A percentile compares a stretch with the other conserved stretches of the same genome.
phyloP scores from a whole-genome alignment of 2,797 vertebrate genomes.

The Columba guinea region DNA sequence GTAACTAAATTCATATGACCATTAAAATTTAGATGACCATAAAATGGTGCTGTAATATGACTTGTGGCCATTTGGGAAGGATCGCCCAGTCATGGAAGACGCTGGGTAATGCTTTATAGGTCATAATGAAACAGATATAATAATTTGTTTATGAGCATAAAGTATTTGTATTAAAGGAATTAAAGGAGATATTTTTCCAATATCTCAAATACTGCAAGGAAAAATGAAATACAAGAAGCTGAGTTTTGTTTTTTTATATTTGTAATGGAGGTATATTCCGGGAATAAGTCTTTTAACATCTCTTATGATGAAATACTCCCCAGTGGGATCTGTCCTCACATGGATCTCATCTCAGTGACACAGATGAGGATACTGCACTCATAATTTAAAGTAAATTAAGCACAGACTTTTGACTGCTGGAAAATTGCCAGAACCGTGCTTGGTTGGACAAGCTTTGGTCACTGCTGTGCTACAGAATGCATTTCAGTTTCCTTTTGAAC shows the following conservation, averaged over 20 bases:
- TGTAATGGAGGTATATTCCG: not conserved
- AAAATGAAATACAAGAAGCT: not conserved
- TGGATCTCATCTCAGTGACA: constrained; percentile 27
- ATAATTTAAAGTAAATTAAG: constrained; percentile 58
- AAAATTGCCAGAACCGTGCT: not conserved
- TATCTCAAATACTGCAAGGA: not conserved
- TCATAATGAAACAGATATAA: not conserved
- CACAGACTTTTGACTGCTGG: constrained; percentile 15
- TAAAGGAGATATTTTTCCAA: not conserved
- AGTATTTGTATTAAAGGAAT: not conserved
- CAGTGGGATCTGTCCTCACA: not conserved
- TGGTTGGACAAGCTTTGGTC: constrained; percentile 15
- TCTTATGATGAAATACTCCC: not conserved
- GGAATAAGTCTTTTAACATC: not conserved
- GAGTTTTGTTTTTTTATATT: not conserved
- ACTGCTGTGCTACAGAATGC: constrained; percentile 28
- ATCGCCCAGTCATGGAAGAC: not conserved
- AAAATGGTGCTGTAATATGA: not conserved
- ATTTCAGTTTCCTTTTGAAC: constrained; percentile 28
- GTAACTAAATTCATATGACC: not conserved
- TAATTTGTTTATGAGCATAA: not conserved
- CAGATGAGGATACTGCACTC: constrained; percentile 24
- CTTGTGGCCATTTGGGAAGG: not conserved
- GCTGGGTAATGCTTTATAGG: not conserved
- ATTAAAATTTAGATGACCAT: constrained; percentile 13